A percentile compares a stretch with the other conserved stretches of the same genome.
Evolutionary conservation across 1,140 invertebrate genomes (phyloP).

Genomic region (Leguminivora glycinivorella): DNA sequence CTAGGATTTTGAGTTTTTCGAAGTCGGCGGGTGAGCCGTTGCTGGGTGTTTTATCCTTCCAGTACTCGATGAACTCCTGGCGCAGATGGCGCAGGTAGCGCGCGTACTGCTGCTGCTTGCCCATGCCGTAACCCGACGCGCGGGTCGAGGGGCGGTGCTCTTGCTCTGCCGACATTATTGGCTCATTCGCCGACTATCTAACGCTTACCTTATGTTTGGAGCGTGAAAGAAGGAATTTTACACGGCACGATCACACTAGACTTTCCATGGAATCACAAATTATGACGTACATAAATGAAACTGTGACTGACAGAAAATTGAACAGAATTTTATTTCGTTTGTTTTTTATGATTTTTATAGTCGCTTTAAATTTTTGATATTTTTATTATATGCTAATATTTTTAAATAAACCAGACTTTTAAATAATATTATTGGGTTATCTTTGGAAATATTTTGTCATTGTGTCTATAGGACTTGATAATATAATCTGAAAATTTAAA

Average conservation of each 20-base stretch:
- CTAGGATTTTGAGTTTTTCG: slow-evolving; percentile 81
- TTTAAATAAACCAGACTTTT: too few relatives aligned
- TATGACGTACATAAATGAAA: too few relatives aligned
- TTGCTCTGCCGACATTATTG: neutral
- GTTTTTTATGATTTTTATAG: too few relatives aligned
- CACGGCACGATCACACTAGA: neutral
- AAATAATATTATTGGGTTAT: too few relatives aligned
- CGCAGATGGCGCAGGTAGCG: slow-evolving; percentile 61
- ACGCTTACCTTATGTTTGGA: neutral
- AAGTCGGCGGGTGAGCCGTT: slow-evolving; percentile 62
- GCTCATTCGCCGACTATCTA: neutral
- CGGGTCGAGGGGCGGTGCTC: neutral
- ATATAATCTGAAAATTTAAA: neutral
- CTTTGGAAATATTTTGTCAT: too few relatives aligned
- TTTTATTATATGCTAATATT: too few relatives aligned
- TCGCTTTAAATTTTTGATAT: too few relatives aligned
- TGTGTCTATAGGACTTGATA: too few relatives aligned
- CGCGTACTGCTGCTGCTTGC: slow-evolving; percentile 61
- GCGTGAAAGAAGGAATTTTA: neutral
- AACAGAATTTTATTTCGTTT: too few relatives aligned
- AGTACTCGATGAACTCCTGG: slow-evolving; percentile 59
- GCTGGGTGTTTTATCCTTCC: slow-evolving; percentile 54
- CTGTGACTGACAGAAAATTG: too few relatives aligned
- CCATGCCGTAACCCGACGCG: slow-evolving; percentile 46
- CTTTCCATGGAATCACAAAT: too few relatives aligned